Base-by-base conservation (phyloP, 1,140 invertebrate genomes). In the Heliconius eleuchia region DNA sequence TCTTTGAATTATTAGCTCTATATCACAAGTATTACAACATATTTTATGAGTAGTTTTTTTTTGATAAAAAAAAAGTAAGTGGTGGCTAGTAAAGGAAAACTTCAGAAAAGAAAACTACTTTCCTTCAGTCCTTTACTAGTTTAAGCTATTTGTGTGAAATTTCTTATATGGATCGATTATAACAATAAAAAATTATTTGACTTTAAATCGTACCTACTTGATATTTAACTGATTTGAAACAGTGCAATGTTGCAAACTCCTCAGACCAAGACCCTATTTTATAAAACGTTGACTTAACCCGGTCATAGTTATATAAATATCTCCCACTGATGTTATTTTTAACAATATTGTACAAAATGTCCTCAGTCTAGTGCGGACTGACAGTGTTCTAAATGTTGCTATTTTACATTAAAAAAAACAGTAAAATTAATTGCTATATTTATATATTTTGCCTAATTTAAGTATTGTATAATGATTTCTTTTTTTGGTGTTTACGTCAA, bases 391-490 rank as follows among this genome's bases (percentile, higher is more conserved):
- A 78, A 80, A 77, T 76, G 34, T 76, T 76, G 74, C 74, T 74
- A 23, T 74, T 80, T 77, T 55, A 66, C 73, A 55, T 71, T 23
- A 30, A 27, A 66, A 66, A 1, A 11, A 66, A 13, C 27, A 66
- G 73, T 80, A 74, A 66, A 76, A 96, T 78, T 98, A 98, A 1
- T 98, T 37, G 34, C 34, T 37, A 37, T 37, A 37, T 5, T 34
- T 8, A 2, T 46, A 3, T 46, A 13, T 46, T 46, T 46, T 46
- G 1, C 13, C 13, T 46, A 46, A 46, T 46, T 46, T 3, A 11
- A 46, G 6, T 37, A 37, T 37, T 8, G 34, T 7, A 37, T 37
- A 37, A 7, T 6, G 13, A 46, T 46, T 46, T 46, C 3, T 46
- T 46, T 46, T 13, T 11, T 13, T 3, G 9, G 13, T 46, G 16